Conservation (phyloP, 2,113 vertebrate species). For the Rallus limicola region DNA sequence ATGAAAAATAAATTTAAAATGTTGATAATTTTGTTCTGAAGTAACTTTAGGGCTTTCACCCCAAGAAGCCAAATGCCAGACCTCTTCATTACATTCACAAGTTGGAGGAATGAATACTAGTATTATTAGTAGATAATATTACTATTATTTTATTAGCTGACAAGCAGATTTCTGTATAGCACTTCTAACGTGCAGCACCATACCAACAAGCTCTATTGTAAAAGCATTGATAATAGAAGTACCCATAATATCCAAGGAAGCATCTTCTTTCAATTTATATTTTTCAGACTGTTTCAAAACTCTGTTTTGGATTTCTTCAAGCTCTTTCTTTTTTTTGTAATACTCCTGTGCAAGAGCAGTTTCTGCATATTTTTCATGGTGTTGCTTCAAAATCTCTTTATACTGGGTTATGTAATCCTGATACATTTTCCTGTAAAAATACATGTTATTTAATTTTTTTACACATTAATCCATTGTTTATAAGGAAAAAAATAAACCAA, state of each 20-base stretch:
- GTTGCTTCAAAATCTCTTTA: slow-evolving; percentile 72
- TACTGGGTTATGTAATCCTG: slow-evolving; percentile 69
- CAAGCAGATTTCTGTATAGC: neutral
- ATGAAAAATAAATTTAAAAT: neutral
- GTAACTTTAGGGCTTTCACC: neutral
- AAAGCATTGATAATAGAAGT: slow-evolving; percentile 8
- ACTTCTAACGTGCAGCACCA: neutral
- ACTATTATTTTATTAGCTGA: no score
- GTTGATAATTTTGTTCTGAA: neutral
- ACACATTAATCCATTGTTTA: neutral
- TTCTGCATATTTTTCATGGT: slow-evolving; percentile 71
- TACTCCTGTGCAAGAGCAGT: slow-evolving; percentile 65
- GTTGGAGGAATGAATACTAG: neutral
- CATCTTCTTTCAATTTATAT: slow-evolving; percentile 62
- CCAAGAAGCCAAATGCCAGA: neutral
- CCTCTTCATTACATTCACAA: neutral
- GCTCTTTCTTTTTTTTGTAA: slow-evolving; percentile 70
- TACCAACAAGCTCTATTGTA: neutral
- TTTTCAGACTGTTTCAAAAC: slow-evolving; percentile 64
- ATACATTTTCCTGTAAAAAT: slow-evolving; percentile 75
- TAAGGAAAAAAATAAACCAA: neutral
- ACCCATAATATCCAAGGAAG: slow-evolving; percentile 70
- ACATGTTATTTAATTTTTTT: neutral
- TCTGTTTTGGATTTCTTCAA: slow-evolving; percentile 73
- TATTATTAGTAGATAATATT: no score